Evolutionary conservation across 2,797 vertebrate genomes (phyloP).

Genomic region (Morelia viridis): DNA sequence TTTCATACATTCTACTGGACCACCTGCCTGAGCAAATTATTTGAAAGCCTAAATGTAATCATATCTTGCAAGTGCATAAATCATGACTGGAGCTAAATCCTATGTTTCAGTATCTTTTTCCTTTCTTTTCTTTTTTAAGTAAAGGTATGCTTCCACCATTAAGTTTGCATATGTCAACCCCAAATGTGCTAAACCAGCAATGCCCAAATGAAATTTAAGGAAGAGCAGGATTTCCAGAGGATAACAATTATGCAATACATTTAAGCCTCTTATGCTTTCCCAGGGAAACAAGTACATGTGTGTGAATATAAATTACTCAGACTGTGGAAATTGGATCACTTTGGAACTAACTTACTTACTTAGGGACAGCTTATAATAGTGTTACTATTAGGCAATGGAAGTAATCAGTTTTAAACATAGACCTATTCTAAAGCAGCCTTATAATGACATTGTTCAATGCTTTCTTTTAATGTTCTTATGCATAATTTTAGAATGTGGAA

Average conservation of each 20-base stretch:
- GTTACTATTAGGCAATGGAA: background rate
- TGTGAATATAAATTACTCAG: background rate
- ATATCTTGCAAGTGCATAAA: background rate
- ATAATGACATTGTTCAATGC: conserved; percentile 2
- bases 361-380: background rate
- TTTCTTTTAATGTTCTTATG: conserved; percentile 5
- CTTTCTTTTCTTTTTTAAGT: background rate
- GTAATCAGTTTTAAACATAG: background rate
- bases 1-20: background rate
- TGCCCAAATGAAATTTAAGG: background rate
- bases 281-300: background rate
- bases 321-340: background rate
- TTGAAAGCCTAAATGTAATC: background rate
- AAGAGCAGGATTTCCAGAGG: background rate
- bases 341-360: background rate
- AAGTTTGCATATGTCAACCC: background rate
- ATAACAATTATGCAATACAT: background rate
- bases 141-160: background rate
- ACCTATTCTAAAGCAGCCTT: background rate
- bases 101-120: background rate
- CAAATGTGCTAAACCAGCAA: background rate
- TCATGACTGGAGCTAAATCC: background rate
- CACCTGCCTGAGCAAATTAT: background rate
- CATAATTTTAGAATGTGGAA: fast-evolving
- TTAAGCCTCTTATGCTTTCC: background rate